Evolutionary conservation across 2,113 vertebrate species (phyloP), one percentile per base, ranked within the genome.

Genomic region (Australoheros scitulus): DNA sequence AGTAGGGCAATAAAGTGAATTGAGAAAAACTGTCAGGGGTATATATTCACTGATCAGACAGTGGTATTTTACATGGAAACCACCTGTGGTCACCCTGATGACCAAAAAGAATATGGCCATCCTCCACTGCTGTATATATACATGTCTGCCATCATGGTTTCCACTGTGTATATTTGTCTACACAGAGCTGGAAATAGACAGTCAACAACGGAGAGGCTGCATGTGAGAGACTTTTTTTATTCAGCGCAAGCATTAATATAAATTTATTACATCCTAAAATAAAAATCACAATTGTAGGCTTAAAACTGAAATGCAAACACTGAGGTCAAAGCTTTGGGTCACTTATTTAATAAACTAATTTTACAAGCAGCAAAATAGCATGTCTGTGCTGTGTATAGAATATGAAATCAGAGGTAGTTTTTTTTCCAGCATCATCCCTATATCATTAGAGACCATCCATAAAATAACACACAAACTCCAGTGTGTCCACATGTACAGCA

Each of bases 41-140:
- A 79, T 79, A 89, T 77, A 63, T 86, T 87, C 89, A 89, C 78
- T 85, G 86, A 92, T 94, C 90, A 92, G 89, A 91, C 85, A 52
- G 77, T 84, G 81, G 81, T 65, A 60, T 90, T 94, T 89, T 58
- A 88, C 89, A 89, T 84, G 84, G 78, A 94, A 93, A 94, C 92
- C 92, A 91, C 43, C 70, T 43, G 87, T 89, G 93, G 90, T 94
- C 84, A 88, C 61, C 38, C 80, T 63, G 84, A 81, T 76, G 90
- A 92, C 90, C 87, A 59, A 56, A 88, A 76, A 72, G 84, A 92
- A 84, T 82, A 55, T 90, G 77, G 80, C 77, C 75, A 47, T 83
- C 80, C n/a, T 81, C 55, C 78, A 79, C 22, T 4, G 29, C 78
- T 81, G 58, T 85, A 81, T 84, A 87, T 84, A 90, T 81, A 74